Evolutionary conservation across 2,888 invertebrate genomes (phyloP), one percentile per base, ranked within the genome.

Genomic region (Morpho deidamia): DNA sequence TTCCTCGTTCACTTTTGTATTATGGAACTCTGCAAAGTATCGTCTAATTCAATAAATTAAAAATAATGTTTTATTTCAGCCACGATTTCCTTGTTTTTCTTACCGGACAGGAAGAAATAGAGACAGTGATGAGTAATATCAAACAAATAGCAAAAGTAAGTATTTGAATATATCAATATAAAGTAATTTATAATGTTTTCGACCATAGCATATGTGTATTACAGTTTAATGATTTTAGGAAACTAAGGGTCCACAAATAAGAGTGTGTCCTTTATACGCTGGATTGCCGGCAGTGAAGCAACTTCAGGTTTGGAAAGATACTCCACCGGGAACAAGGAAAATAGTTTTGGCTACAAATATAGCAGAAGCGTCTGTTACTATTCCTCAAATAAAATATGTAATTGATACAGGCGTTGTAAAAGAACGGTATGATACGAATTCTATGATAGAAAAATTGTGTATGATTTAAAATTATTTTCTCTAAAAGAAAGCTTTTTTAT

Each of bases 61-160:
- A 10, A 23, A 23, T 8, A 50, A 38, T 8, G 32, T 44, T 38
- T 8, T 40, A 47, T 34, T 48, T 65, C 78, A 96, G 95, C 70
- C 94, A 97, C 66, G 97, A 97, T 76, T 95, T 99, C 64, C 89
- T 99, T 51, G 95, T 98, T 39, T 99, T 99, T 84, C 86, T 99
- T 54, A 98, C 98, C 45, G 99, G 99, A 0, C 98, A 98, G 87
- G 98, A 99, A 81, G 98, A 99, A 91, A 98, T 99, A 62, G 98
- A 98, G 83, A 91, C 93, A n/a, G 92, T 95, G 61, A 93, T 93
- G 59, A 91, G 92, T 64, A 95, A 94, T 72, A 94, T 96, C 41
- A 91, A 93, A 64, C 91, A 93, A 70, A 92, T 95, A 61, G 92
- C 93, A 0, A 94, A 93, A 83, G 94, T 92, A 76, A 75, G 76